These are phyloP conservation scores for Pycnonotus jocosus DNA, from an alignment of 2,113 vertebrate genomes.

Conservation along the genomic window DNA sequence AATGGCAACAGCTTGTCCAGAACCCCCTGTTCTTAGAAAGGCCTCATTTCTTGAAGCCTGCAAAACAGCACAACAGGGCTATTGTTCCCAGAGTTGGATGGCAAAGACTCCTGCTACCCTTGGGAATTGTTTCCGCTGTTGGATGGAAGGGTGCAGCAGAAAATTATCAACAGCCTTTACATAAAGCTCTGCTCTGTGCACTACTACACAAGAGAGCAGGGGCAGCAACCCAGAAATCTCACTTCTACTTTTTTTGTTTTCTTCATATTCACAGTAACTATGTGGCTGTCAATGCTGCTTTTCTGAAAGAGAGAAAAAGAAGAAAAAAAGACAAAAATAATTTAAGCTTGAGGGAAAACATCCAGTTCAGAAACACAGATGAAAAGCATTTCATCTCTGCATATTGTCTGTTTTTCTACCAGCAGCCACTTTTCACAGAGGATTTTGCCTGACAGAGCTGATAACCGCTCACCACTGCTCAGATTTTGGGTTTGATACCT, in stretches of 20 bases:
- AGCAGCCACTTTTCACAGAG: not conserved
- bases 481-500: slow-evolving; percentile 3
- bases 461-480: not conserved
- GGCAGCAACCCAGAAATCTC: not conserved
- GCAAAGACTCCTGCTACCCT: not conserved
- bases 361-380: not conserved
- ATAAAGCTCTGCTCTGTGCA: not conserved
- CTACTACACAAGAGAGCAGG: not conserved
- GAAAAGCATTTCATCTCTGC: slow-evolving; percentile 4
- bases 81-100: not conserved
- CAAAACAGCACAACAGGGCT: not conserved
- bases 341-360: not conserved
- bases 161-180: not conserved
- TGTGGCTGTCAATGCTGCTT: not conserved
- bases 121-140: fast-evolving
- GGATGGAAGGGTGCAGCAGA: not conserved
- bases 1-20: not conserved
- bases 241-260: not conserved
- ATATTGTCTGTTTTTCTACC: not conserved
- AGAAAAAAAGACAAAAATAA: not conserved
- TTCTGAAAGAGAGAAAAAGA: not conserved
- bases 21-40: not conserved
- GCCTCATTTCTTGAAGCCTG: not conserved
- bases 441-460: slow-evolving; percentile 4
- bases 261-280: not conserved